Evolutionary conservation across 92 coral and sea anemone species (phyloP), one percentile per base, ranked within the genome.

Genomic region (Anthopleura xanthogrammica): DNA sequence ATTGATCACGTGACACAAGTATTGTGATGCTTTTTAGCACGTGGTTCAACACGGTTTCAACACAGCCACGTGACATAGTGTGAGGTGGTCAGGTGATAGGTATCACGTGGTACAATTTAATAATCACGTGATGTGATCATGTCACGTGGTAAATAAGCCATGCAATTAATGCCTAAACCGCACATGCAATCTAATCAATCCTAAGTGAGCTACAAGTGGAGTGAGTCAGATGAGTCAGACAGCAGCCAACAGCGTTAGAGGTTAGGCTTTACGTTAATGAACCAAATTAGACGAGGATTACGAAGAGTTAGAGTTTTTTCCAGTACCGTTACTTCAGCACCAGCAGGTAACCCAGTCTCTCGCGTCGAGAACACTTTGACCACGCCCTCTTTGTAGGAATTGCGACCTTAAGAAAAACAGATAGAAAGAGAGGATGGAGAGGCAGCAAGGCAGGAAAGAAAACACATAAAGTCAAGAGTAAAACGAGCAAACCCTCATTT

Each of bases 241-340:
- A 68, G 17, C 16, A 24, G 17, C 42, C 41, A 68, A 10, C 11
- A 68, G 74, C 41, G 74, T 80, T 80, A 39, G 52, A n/a, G n/a
- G 20, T 62, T 48, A 43, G 19, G 83, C 22, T 48, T 65, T 80
- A 79, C 13, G 54, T 72, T 54, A 20, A 17, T 19, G 17, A 64
- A 24, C 16, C n/a, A 19, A 24, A 22, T 70, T 5, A 81, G 76
- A 80, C 16, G 42, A 80, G 57, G 68, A 81, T 5, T 48, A 50
- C n/a, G 70, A 22, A 66, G 74, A 81, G 68, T 41, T 68, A 41
- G 12, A 64, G 76, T 24, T 60, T 3, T 3, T 12, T 52, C 19
- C 36, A 17, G 36, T 89, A 96, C 99, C 99, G 97, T 96, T 17
- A 96, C 97, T 79, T 95, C 86, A 20, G 98, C 94, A 8, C 99